phyloP scores from a whole-genome alignment of 1,140 invertebrate species.

The Hyphantria cunea region DNA sequence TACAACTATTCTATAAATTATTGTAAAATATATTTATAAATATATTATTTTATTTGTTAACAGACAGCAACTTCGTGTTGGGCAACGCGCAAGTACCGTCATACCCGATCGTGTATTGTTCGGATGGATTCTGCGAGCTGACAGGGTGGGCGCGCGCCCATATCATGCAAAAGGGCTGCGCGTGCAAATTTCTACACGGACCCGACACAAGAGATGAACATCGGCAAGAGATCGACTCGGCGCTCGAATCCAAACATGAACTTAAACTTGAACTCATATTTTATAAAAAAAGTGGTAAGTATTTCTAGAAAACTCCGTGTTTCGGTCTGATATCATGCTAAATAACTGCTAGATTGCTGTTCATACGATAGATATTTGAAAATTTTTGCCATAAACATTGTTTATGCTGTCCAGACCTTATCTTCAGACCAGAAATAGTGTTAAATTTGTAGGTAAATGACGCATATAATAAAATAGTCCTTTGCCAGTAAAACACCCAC shows the following conservation, averaged over 20 bases:
- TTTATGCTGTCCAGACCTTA: no score
- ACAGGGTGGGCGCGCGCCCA: slow-evolving; percentile 96
- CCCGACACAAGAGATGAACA: slow-evolving; percentile 94
- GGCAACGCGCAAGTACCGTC: slow-evolving; percentile 96
- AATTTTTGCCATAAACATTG: no score
- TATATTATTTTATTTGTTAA: no score
- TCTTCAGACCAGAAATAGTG: no score
- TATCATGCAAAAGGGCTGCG: slow-evolving; percentile 98
- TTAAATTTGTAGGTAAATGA: no score
- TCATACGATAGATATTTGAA: no score
- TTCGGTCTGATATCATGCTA: no score
- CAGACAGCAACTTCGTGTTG: slow-evolving; percentile 99
- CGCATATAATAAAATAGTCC: no score
- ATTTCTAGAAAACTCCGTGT: neutral
- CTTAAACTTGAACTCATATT: slow-evolving; percentile 96
- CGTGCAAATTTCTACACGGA: slow-evolving; percentile 97
- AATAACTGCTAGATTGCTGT: neutral
- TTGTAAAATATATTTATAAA: no score
- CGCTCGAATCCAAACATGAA: slow-evolving; percentile 94
- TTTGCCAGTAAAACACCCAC: no score
- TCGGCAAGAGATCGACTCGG: slow-evolving; percentile 93
- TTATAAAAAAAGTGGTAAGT: slow-evolving; percentile 96
- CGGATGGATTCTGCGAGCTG: slow-evolving; percentile 98
- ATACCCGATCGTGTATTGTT: slow-evolving; percentile 98
- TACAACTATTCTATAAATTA: no score